phyloP scores from a whole-genome alignment of 2,888 invertebrate genomes.

The Euplagia quadripunctaria region DNA sequence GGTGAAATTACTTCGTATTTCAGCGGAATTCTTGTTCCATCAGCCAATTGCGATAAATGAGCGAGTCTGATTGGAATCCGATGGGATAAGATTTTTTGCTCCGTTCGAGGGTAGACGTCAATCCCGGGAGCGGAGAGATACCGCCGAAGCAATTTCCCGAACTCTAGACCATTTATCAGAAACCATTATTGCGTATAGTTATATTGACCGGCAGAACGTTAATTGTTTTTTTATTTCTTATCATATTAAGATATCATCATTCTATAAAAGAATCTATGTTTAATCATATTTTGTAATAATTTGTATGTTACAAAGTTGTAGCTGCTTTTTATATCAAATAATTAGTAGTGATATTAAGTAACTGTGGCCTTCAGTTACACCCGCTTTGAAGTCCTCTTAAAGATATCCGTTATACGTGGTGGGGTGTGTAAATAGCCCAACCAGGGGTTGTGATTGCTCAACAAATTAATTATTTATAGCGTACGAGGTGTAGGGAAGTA shows the following conservation, averaged over 20 bases:
- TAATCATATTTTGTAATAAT: too few species aligned
- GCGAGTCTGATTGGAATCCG: conserved; percentile 77
- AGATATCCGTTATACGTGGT: too few species aligned
- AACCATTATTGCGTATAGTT: conserved; percentile 60
- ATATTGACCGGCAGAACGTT: conserved; percentile 44
- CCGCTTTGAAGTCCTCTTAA: too few species aligned
- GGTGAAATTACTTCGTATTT: conserved; percentile 63
- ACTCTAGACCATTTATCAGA: conserved; percentile 67
- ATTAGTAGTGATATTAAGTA: too few species aligned
- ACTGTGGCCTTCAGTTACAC: too few species aligned
- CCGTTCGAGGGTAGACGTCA: conserved; percentile 62
- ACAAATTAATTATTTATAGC: too few species aligned
- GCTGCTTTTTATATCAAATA: too few species aligned
- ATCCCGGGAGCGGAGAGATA: conserved; percentile 60
- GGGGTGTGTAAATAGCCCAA: too few species aligned
- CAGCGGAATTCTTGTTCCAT: conserved; percentile 70
- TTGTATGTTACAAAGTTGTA: too few species aligned
- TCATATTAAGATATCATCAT: not conserved
- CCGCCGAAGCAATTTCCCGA: conserved; percentile 70
- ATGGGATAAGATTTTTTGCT: conserved; percentile 73
- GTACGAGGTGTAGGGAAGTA: too few species aligned
- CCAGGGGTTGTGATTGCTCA: not conserved
- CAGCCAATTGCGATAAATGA: conserved; percentile 79
- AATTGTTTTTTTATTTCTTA: conserved; percentile 23
- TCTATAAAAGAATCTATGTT: too few species aligned